Base-by-base conservation (phyloP, 2,888 invertebrate genomes). In the Brachypalpus laphriformis region DNA sequence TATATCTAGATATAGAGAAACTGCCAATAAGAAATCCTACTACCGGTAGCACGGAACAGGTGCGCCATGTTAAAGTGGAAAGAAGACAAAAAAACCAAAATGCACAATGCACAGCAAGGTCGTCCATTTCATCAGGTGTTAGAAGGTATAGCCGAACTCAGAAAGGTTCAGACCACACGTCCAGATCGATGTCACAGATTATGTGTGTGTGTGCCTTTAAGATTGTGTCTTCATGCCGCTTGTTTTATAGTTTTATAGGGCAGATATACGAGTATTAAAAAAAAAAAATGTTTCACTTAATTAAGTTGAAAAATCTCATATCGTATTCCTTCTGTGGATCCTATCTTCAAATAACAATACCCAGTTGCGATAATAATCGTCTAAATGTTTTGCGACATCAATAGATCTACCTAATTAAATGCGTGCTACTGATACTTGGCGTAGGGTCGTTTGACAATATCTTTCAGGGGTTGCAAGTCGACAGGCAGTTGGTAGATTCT, bases 341-440 rank as follows among this genome's bases (percentile, higher is more conserved):
- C 25, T 61, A 83, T 85, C 75, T 74, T 61, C 28, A 61, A 40
- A 56, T 56, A 47, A 83, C 80, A 80, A 80, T 80, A 74, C 56
- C 75, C 18, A 71, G 47, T 65, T 70, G 65, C 51, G 83, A 85
- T 85, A 75, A 76, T 42, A 71, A 85, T 86, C 86, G 71, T 49
- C 82, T 82, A 77, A 85, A 85, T 77, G 86, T 86, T 86, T 86
- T 86, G 86, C 86, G 82, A 86, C 86, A 86, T 77, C 82, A 77
- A 70, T 54, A 70, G 47, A 57, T 49, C 28, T 78, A 68, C 40
- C 75, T 85, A 71, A 75, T 81, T 66, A 75, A 76, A 81, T 85
- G 81, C 81, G 75, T 81, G 66, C 81, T 81, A 75, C 81, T 85
- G 75, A 49, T 63, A 54, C 66, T 74, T 20, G 68, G 65, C 70